Percentiles rank a stretch among this genome's conserved stretches.
Conservation (phyloP, 2,888 invertebrate species). For the Sinhomidia bicolor region DNA sequence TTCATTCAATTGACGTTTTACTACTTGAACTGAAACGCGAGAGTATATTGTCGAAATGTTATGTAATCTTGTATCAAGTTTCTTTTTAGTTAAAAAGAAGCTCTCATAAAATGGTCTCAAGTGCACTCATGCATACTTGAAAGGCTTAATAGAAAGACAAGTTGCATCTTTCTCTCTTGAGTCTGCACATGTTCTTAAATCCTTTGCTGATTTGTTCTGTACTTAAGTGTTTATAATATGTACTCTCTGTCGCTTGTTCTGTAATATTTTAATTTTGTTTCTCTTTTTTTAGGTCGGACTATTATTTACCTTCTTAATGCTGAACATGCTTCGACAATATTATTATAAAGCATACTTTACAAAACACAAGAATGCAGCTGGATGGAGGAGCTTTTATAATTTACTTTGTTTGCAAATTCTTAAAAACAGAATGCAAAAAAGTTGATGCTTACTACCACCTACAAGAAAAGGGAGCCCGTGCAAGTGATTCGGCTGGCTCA, state of each 20-base stretch:
- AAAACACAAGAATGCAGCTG: conserved; percentile 24
- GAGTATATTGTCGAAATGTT: not conserved
- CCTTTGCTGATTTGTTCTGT: not conserved
- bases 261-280: too few relatives aligned
- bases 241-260: too few relatives aligned
- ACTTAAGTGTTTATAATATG: not conserved
- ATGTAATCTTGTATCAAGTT: conserved; percentile 1
- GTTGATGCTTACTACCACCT: not conserved
- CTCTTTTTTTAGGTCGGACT: too few relatives aligned
- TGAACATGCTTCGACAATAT: not conserved
- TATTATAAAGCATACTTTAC: not conserved
- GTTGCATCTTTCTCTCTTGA: not conserved
- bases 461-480: not conserved
- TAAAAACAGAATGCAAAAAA: not conserved
- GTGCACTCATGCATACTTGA: conserved; percentile 9
- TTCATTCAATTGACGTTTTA: not conserved
- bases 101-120: not conserved
- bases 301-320: not conserved
- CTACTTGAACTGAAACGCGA: not conserved
- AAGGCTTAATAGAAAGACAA: not conserved
- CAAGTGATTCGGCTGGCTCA: conserved; percentile 34
- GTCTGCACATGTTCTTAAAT: not conserved
- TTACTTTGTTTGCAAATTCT: not conserved
- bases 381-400: not conserved
- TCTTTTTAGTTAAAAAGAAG: too few relatives aligned